Percentiles rank a stretch among this genome's conserved stretches.
phyloP scores from a whole-genome alignment of 1,140 invertebrate species.

The Aphaenogaster ashmeadi region DNA sequence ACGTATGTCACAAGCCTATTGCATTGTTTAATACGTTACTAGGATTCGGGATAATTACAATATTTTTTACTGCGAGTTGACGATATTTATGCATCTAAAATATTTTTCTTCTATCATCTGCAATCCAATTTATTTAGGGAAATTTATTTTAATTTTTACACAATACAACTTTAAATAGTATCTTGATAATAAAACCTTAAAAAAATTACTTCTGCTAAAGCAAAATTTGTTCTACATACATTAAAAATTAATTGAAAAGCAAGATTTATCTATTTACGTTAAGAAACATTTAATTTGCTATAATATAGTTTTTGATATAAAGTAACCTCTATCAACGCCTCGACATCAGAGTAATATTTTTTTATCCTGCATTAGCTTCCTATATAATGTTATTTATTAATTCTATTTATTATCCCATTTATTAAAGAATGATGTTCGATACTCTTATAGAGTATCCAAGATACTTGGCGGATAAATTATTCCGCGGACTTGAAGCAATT shows the following conservation, averaged over 20 bases:
- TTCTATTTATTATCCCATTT: not conserved
- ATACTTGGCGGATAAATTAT: not conserved
- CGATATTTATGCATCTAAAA: not conserved
- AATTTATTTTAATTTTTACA: not conserved
- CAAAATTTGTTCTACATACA: not conserved
- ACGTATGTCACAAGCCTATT: not conserved
- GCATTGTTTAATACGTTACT: not conserved
- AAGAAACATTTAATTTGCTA: not conserved
- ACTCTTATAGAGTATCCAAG: not conserved
- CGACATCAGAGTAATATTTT: not conserved
- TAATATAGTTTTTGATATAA: not conserved
- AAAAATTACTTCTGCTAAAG: not conserved
- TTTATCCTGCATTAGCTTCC: not conserved
- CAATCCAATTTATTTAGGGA: not conserved
- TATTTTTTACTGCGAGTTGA: not conserved
- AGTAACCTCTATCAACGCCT: not conserved
- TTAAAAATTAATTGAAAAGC: conserved; percentile 17
- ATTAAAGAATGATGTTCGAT: not conserved
- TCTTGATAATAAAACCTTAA: not conserved
- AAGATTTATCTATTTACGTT: not conserved
- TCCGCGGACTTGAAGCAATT: not conserved
- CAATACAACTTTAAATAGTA: not conserved
- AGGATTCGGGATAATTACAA: not conserved
- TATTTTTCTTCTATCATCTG: not conserved
- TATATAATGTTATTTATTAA: not conserved